Evolutionary conservation across 2,113 vertebrate species (phyloP), one percentile per base, ranked within the genome.

Genomic region (Plestiodon gilberti): DNA sequence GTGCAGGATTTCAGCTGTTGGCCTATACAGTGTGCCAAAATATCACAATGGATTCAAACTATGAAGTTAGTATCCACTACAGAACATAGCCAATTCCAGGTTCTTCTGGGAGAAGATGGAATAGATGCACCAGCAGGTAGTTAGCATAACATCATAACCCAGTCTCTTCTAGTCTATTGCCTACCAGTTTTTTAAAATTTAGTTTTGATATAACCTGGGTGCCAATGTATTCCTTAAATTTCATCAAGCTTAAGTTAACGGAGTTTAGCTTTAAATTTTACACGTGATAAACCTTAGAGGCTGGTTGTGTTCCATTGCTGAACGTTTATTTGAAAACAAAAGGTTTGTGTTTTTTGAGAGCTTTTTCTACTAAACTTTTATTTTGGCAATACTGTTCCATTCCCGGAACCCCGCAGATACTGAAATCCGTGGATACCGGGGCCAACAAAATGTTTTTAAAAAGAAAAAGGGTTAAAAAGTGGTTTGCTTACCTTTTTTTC

Each of bases 71-170:
- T 10, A 73, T 61, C 48, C 35, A 59, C 23, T 83, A 13, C 61
- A 55, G 40, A 28, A 38, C 76, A 67, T 40, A 55, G 83, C 30
- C 25, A 5, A 14, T 85, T 48, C 23, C 48, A 57, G 33, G 62
- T 78, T 69, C 67, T 85, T 85, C 30, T 84, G 83, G 61, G 55
- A 77, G 83, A 77, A 65, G 59, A 65, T 20, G 3, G 62, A 83
- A 43, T 2, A 82, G 52, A 55, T 57, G n/a, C 33, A 28, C 35
- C 33, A 52, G 23, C 33, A 25, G 30, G 14, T 67, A 67, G 40
- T 69, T 55, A 69, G 62, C 10, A 25, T 55, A 55, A 77, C 2
- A 52, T 52, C 52, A 7, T 7, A 84, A 20, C 33, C 33, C 33
- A 30, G 2, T 85, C 61, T 40, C 25, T 52, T 23, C 25, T 23